Conservation (phyloP, 2,888 invertebrate genomes). For the Agonum fuliginosum region DNA sequence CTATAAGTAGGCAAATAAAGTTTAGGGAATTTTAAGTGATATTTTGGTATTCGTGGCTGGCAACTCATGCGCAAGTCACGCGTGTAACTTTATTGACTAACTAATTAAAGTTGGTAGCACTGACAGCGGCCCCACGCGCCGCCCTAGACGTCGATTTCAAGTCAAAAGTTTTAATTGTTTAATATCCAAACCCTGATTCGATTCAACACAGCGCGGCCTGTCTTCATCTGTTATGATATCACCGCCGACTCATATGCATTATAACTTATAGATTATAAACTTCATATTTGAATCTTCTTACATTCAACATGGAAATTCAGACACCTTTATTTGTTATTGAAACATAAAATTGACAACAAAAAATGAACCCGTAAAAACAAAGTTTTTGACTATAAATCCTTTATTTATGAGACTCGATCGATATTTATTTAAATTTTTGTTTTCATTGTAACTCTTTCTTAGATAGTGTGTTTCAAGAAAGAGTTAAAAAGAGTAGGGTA, state of each 20-base stretch:
- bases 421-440: too few relatives aligned
- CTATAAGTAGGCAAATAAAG: neutral
- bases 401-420: too few relatives aligned
- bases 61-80: slow-evolving; percentile 46
- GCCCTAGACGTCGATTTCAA: slow-evolving; percentile 4
- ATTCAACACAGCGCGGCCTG: neutral
- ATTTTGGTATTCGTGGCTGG: slow-evolving; percentile 37
- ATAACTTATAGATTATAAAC: neutral
- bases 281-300: too few relatives aligned
- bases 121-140: slow-evolving; percentile 30
- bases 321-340: too few relatives aligned
- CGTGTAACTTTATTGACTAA: slow-evolving; percentile 52
- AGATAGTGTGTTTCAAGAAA: too few relatives aligned
- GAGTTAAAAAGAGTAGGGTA: too few relatives aligned
- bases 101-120: slow-evolving; percentile 56
- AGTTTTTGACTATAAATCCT: too few relatives aligned
- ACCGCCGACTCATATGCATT: neutral
- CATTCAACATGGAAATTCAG: too few relatives aligned
- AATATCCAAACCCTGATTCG: slow-evolving; percentile 40
- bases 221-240: slow-evolving; percentile 4
- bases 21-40: slow-evolving; percentile 48
- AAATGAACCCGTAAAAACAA: too few relatives aligned
- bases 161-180: slow-evolving; percentile 42
- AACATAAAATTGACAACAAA: too few relatives aligned
- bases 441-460: too few relatives aligned